phyloP scores from a whole-genome alignment of 2,797 vertebrate genomes.

The Galago senegalensis region DNA sequence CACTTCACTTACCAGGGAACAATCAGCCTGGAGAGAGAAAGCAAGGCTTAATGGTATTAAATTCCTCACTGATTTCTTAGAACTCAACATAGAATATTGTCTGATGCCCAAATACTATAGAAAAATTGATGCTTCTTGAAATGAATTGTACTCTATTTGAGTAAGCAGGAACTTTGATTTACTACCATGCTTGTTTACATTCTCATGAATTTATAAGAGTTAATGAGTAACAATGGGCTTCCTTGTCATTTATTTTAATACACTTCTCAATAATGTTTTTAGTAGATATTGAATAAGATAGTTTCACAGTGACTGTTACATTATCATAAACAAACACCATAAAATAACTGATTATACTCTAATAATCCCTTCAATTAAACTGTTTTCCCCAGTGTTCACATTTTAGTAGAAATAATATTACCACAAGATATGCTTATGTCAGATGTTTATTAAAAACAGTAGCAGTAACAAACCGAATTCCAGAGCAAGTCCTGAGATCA shows the following conservation, averaged over 20 bases:
- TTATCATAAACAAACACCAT: conserved; percentile 63
- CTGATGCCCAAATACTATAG: background rate
- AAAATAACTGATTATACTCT: conserved; percentile 73
- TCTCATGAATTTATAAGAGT: conserved; percentile 62
- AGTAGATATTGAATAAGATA: conserved; percentile 65
- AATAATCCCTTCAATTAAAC: conserved; percentile 53
- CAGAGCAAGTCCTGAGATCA: background rate
- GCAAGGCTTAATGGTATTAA: background rate
- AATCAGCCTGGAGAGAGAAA: conserved; percentile 10
- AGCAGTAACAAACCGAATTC: conserved; percentile 45
- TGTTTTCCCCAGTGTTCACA: background rate
- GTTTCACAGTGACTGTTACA: conserved; percentile 36
- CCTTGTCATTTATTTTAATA: conserved; percentile 66
- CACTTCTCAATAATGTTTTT: conserved; percentile 40
- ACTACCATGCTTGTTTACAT: conserved; percentile 25
- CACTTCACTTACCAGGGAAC: background rate
- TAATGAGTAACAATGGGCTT: conserved; percentile 52
- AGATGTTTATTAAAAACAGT: conserved; percentile 56
- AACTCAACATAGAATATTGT: background rate
- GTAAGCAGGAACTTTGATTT: conserved; percentile 29
- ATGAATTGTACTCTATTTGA: conserved; percentile 47
- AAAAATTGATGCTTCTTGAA: conserved; percentile 26
- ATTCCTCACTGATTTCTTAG: conserved; percentile 48
- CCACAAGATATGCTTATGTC: conserved; percentile 13
- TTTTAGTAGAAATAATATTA: conserved; percentile 53